Conservation (phyloP, 2,113 vertebrate species). For the Cyprinodon brontotheroides region DNA sequence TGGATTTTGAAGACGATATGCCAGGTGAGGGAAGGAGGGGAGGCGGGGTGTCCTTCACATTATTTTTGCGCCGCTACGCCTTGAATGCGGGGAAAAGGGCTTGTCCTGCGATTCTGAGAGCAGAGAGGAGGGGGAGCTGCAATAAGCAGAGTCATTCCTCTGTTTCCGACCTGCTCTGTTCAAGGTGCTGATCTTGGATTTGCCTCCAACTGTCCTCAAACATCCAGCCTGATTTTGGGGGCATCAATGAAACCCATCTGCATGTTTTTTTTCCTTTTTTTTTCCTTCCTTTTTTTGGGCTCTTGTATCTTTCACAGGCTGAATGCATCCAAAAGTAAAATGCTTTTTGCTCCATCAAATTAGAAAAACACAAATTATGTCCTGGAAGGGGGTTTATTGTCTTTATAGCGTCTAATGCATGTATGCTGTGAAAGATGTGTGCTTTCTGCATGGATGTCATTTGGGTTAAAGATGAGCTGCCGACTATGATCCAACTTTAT, state of each 20-base stretch:
- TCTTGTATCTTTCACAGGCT: slow-evolving; percentile 12
- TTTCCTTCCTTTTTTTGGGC: slow-evolving; percentile 9
- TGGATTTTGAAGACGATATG: slow-evolving; percentile 87
- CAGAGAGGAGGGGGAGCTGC: slow-evolving; percentile 59
- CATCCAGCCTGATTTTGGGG: slow-evolving; percentile 35
- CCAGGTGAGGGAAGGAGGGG: slow-evolving; percentile 81
- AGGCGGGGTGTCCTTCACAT: slow-evolving; percentile 78
- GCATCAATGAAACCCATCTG: slow-evolving; percentile 37
- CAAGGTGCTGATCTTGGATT: slow-evolving; percentile 41
- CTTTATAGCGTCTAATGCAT: background rate
- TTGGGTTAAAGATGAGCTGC: slow-evolving; percentile 17
- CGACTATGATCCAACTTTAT: slow-evolving; percentile 45
- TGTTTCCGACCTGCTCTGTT: slow-evolving; percentile 50
- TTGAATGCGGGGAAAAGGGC: slow-evolving; percentile 83
- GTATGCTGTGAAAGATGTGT: background rate
- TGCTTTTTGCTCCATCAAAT: slow-evolving; percentile 10
- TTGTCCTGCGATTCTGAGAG: slow-evolving; percentile 76
- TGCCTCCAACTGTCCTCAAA: slow-evolving; percentile 32
- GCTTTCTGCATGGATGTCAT: background rate
- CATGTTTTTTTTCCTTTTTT: slow-evolving; percentile 23
- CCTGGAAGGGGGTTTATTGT: background rate
- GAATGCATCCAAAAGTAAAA: slow-evolving; percentile 32
- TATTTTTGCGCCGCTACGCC: slow-evolving; percentile 77
- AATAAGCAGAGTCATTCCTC: slow-evolving; percentile 69
- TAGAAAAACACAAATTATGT: slow-evolving; percentile 35